A percentile compares a stretch with the other conserved stretches of the same genome.
Conservation (phyloP, 2,888 invertebrate species). For the Globia sparganii region DNA sequence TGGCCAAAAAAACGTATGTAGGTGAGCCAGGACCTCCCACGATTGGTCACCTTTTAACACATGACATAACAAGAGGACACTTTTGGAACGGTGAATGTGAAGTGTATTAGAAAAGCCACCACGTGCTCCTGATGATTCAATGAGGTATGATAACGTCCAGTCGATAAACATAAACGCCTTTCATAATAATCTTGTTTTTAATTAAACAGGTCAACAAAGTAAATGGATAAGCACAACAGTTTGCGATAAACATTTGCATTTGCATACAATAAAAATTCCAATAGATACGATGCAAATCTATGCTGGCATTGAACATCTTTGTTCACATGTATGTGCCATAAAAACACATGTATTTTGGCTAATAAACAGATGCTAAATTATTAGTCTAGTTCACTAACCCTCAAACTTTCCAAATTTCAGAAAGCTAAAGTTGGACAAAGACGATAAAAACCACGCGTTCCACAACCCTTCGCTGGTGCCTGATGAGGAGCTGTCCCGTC, state of each 20-base stretch:
- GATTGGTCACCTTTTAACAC: not conserved
- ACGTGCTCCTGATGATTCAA: not conserved
- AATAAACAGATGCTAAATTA: not conserved
- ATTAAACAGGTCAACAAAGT: not conserved
- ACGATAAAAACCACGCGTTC: constrained; percentile 86
- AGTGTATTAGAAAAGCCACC: not conserved
- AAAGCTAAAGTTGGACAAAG: constrained; percentile 80
- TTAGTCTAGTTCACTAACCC: not conserved
- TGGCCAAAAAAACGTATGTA: no score
- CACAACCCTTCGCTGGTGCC: constrained; percentile 89
- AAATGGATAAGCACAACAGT: not conserved
- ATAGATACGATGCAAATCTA: not conserved
- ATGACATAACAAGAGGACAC: not conserved
- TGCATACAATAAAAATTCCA: no score
- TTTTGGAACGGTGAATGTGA: not conserved
- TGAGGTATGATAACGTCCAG: not conserved
- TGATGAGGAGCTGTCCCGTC: constrained; percentile 90
- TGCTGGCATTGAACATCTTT: not conserved
- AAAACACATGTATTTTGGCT: not conserved
- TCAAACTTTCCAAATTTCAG: constrained; percentile 69
- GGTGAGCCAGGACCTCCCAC: not conserved
- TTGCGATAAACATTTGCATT: not conserved
- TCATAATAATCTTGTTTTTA: not conserved
- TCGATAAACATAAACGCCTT: not conserved
- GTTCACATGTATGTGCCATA: not conserved